Conservation (phyloP, 2,113 vertebrate species). For the Myotis davidii region DNA sequence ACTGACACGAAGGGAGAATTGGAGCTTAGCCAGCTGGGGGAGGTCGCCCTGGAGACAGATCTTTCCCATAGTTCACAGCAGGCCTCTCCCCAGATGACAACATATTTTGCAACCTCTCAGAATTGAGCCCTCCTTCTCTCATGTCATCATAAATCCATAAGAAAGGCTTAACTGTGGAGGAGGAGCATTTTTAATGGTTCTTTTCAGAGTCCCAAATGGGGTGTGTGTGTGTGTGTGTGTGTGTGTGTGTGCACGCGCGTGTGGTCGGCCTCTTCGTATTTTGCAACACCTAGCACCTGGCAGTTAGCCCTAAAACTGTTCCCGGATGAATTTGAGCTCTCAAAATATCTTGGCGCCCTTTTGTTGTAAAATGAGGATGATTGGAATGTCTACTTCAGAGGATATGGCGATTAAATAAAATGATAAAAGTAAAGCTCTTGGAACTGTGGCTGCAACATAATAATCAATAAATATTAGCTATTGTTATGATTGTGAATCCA, state of each 20-base stretch:
- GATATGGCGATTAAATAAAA: conserved; percentile 9
- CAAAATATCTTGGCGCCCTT: neutral
- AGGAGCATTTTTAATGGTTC: neutral
- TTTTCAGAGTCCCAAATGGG: neutral
- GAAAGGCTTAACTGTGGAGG: neutral
- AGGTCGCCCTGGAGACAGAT: neutral
- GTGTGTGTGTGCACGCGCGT: neutral
- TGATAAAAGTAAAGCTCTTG: neutral
- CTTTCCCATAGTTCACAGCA: neutral
- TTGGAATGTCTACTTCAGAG: neutral
- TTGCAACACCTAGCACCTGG: neutral
- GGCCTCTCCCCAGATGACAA: neutral
- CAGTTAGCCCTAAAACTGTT: neutral
- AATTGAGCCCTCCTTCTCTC: neutral
- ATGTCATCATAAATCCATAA: neutral
- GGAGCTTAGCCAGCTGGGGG: neutral
- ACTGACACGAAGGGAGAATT: neutral
- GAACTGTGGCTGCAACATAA: neutral
- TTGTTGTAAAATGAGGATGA: neutral
- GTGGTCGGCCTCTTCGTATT: neutral
- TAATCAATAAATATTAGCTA: neutral
- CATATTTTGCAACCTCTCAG: neutral
- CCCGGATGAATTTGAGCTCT: neutral
- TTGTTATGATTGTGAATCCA: neutral
- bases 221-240: neutral